Conservation (phyloP, 2,888 invertebrate species). For the Trichopria drosophilae region DNA sequence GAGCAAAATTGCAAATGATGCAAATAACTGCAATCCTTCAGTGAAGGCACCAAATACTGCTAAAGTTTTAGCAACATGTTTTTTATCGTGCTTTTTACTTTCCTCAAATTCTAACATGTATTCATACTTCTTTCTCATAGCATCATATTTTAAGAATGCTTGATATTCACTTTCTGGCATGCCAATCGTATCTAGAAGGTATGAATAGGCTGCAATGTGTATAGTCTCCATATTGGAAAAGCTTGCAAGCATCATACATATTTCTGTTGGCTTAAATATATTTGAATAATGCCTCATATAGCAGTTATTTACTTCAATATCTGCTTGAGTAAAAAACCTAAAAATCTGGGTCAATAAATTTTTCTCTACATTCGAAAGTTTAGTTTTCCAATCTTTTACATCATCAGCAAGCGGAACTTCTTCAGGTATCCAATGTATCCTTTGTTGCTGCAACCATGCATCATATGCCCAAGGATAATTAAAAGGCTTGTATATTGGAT, state of each 20-base stretch:
- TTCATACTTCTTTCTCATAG: slow-evolving; percentile 20
- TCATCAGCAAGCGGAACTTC: slow-evolving; percentile 27
- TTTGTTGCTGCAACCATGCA: slow-evolving; percentile 22
- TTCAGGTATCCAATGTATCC: slow-evolving; percentile 24
- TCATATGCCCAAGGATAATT: slow-evolving; percentile 26
- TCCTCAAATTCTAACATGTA: slow-evolving; percentile 15
- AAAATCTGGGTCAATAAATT: slow-evolving; percentile 25
- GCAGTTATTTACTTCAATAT: slow-evolving; percentile 24
- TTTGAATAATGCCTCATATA: slow-evolving; percentile 22
- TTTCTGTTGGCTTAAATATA: slow-evolving; percentile 20
- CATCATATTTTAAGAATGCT: slow-evolving; percentile 19
- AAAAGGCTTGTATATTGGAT: slow-evolving; percentile 25
- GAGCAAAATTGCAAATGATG: slow-evolving; percentile 22
- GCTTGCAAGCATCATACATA: slow-evolving; percentile 17
- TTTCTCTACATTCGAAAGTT: slow-evolving; percentile 19
- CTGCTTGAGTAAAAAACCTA: slow-evolving; percentile 24
- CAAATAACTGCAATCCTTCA: slow-evolving; percentile 20
- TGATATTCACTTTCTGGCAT: slow-evolving; percentile 20
- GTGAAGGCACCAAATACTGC: slow-evolving; percentile 24
- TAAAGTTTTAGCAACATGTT: slow-evolving; percentile 17
- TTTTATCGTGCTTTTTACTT: slow-evolving; percentile 6
- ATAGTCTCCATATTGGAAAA: slow-evolving; percentile 24
- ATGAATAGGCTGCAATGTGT: slow-evolving; percentile 20
- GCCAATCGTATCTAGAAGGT: slow-evolving; percentile 18
- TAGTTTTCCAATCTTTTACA: slow-evolving; percentile 23